phyloP scores from a whole-genome alignment of 2,797 vertebrate species.

The Triplophysa yarkandensis region DNA sequence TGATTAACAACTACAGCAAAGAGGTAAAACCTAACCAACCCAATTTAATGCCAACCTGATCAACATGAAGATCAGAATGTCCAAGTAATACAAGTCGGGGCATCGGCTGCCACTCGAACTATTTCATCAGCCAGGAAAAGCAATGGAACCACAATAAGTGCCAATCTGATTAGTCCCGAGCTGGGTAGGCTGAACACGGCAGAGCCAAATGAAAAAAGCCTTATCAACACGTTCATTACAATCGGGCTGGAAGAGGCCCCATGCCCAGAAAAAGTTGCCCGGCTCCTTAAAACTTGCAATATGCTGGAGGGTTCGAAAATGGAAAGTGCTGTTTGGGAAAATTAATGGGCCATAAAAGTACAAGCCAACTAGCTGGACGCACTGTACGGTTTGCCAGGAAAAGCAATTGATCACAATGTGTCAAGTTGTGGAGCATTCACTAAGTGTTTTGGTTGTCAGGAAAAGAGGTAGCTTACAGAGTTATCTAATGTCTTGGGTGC shows the following conservation, averaged over 20 bases:
- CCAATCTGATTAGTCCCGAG: slow-evolving; percentile 52
- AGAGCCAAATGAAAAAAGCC: slow-evolving; percentile 2
- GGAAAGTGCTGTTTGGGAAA: slow-evolving; percentile 46
- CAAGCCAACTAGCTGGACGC: slow-evolving; percentile 37
- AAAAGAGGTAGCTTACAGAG: slow-evolving; percentile 30
- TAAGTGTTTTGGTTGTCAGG: slow-evolving; percentile 32
- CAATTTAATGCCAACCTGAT: slow-evolving; percentile 34
- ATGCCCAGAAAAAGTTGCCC: slow-evolving; percentile 42
- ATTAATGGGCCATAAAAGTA: slow-evolving; percentile 45
- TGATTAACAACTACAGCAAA: slow-evolving; percentile 36
- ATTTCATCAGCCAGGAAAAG: slow-evolving; percentile 26
- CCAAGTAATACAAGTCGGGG: slow-evolving; percentile 20
- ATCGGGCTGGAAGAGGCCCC: slow-evolving; percentile 29
- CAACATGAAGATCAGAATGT: slow-evolving; percentile 36
- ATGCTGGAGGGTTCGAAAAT: slow-evolving; percentile 36
- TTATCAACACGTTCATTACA: slow-evolving; percentile 48
- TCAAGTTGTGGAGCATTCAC: slow-evolving; percentile 21
- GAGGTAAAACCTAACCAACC: slow-evolving; percentile 34
- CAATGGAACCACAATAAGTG: slow-evolving; percentile 32
- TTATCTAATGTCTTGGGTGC: slow-evolving; percentile 4
- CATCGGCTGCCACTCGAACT: slow-evolving; percentile 22
- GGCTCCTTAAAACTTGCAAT: slow-evolving; percentile 36
- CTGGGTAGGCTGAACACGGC: slow-evolving; percentile 12
- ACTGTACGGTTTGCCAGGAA: slow-evolving; percentile 43
- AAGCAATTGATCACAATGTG: slow-evolving; percentile 46